Conservation (phyloP, 2,888 invertebrate genomes). For the Megamerina dolium region DNA sequence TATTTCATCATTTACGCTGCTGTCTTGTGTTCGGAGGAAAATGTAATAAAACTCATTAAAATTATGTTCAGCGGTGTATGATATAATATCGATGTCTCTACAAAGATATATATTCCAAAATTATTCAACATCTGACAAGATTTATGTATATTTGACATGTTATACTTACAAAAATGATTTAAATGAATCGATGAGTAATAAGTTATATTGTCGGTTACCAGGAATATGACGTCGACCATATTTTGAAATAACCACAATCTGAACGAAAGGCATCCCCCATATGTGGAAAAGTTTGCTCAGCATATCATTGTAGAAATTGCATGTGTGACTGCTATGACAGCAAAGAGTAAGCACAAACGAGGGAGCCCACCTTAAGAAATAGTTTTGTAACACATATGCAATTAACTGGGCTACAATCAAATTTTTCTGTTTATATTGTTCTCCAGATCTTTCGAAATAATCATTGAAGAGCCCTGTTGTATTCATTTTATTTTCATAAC, state of each 20-base stretch:
- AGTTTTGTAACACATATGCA: slow-evolving; percentile 1
- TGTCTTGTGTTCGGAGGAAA: slow-evolving; percentile 28
- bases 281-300: slow-evolving; percentile 1
- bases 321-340: background rate
- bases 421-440: background rate
- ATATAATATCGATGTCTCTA: slow-evolving; percentile 28
- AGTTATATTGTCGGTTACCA: background rate
- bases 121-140: background rate
- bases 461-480: background rate
- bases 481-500: too few species aligned
- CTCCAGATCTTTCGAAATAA: slow-evolving; percentile 1
- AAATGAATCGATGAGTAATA: slow-evolving; percentile 28
- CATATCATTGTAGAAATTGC: slow-evolving; percentile 3
- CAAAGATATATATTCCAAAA: background rate
- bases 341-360: background rate
- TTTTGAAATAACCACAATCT: background rate
- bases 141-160: too few species aligned
- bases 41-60: slow-evolving; percentile 36
- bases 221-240: background rate
- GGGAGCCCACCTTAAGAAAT: background rate
- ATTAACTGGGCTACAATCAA: background rate
- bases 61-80: slow-evolving; percentile 26
- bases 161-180: slow-evolving; percentile 31
- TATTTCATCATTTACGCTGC: slow-evolving; percentile 23
- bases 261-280: background rate